Evolutionary conservation across 2,797 vertebrate species (phyloP), one percentile per base, ranked within the genome.

Genomic region (Rhabdophis nuchalis): DNA sequence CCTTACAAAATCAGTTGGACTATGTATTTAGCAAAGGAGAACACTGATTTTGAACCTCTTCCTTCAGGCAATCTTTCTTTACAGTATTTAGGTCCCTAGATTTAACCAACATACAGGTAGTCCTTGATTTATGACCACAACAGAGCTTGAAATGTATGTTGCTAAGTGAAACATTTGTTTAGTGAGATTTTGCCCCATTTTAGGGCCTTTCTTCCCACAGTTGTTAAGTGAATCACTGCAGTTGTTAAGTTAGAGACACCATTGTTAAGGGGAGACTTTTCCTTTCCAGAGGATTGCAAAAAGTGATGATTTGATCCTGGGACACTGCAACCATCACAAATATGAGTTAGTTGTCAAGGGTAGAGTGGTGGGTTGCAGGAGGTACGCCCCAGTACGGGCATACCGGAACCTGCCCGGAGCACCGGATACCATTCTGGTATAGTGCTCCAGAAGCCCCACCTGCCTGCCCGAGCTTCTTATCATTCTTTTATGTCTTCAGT

Each of bases 1-100:
- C 8, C 0, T 5, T 11, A 6, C 91, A 61, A 4, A 50, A 60
- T 29, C 46, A 88, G 85, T 90, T 4, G 88, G 89, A 52, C 89
- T 7, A 5, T 54, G 14, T 46, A 41, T 92, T 91, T 86, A 92
- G 61, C 27, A 91, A 92, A 93, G 90, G 16, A 90, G 20, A 41
- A 82, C 64, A 2, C 5, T 0, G 1, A 6, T 53, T 25, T 88
- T 52, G 86, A 93, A 2, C 1, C 32, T n/a, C 89, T 89, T 64
- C 93, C 53, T 92, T 50, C 13, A 95, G 90, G 29, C 91, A 88
- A 61, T 90, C 46, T 87, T 90, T 87, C 53, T 89, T 85, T 88
- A 58, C 32, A 91, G 20, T 16, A 91, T 93, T 20, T 53, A 87
- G 41, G 93, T 96, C 91, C 36, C 4, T 89, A 0, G 0, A 14